Conservation (phyloP, 2,888 invertebrate species). For the Polietes domitor region DNA sequence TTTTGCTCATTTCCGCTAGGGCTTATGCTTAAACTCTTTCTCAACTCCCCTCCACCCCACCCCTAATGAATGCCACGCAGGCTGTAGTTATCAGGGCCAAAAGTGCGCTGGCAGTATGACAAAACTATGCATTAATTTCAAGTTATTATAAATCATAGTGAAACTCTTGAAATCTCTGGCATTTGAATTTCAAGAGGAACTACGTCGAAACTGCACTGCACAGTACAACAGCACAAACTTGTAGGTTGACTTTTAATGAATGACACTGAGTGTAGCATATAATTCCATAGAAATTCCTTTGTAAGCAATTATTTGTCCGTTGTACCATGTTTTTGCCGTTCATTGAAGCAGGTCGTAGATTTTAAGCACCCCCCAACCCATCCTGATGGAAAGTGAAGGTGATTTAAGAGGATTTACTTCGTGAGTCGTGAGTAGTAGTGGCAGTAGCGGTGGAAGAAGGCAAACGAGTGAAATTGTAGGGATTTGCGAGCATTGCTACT, state of each 20-base stretch:
- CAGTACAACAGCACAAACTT: too few relatives aligned
- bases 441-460: neutral
- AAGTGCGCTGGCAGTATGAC: too few relatives aligned
- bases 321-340: neutral
- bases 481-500: neutral
- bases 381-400: neutral
- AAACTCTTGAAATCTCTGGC: neutral
- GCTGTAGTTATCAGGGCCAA: too few relatives aligned
- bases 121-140: too few relatives aligned
- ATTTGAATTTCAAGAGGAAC: neutral
- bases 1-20: too few relatives aligned
- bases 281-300: neutral
- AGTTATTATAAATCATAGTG: neutral
- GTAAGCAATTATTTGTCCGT: neutral
- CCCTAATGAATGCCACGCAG: too few relatives aligned
- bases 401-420: slow-evolving; percentile 5
- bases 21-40: too few relatives aligned
- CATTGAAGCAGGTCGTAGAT: neutral
- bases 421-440: neutral
- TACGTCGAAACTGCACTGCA: too few relatives aligned
- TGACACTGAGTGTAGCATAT: neutral
- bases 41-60: too few relatives aligned
- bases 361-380: neutral
- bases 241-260: too few relatives aligned
- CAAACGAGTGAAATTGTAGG: neutral